phyloP scores from a whole-genome alignment of 1,140 invertebrate genomes.

The Aphelenchoides fujianensis region DNA sequence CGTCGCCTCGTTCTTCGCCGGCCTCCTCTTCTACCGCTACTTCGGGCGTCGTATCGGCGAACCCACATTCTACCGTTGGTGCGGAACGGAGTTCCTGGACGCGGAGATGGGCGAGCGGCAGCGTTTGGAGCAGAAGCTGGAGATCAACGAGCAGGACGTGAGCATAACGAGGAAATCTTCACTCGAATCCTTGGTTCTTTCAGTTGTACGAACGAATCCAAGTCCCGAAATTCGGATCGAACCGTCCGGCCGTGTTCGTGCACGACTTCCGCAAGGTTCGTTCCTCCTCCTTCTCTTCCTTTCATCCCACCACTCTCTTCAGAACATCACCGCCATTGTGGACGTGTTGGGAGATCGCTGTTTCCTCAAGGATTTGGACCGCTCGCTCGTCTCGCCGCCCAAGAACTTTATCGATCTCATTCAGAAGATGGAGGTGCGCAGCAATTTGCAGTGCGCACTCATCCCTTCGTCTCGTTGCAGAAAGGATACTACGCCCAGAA shows the following conservation, averaged over 20 bases:
- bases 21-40: constrained; percentile 32
- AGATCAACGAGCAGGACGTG: constrained; percentile 42
- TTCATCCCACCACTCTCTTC: constrained; percentile 22
- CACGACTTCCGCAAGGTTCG: constrained; percentile 63
- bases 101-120: constrained; percentile 49
- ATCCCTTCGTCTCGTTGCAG: constrained; percentile 37
- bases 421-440: constrained; percentile 59
- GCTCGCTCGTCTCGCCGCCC: constrained; percentile 60
- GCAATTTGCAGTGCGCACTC: background rate
- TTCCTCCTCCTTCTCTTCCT: constrained; percentile 8
- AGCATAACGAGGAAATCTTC: background rate
- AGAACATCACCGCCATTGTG: constrained; percentile 64
- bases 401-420: constrained; percentile 63
- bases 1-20: constrained; percentile 33
- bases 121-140: constrained; percentile 58
- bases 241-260: constrained; percentile 60
- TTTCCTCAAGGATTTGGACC: constrained; percentile 63
- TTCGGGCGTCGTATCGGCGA: constrained; percentile 23
- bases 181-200: constrained; percentile 18
- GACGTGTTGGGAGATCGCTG: constrained; percentile 60
- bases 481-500: constrained; percentile 61
- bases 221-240: constrained; percentile 62
- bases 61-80: constrained; percentile 27
- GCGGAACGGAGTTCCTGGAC: constrained; percentile 30
- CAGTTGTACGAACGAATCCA: constrained; percentile 61